Evolutionary conservation across 64 coral and sea anemone species (phyloP), one percentile per base, ranked within the genome.

Genomic region (Montipora foliosa): DNA sequence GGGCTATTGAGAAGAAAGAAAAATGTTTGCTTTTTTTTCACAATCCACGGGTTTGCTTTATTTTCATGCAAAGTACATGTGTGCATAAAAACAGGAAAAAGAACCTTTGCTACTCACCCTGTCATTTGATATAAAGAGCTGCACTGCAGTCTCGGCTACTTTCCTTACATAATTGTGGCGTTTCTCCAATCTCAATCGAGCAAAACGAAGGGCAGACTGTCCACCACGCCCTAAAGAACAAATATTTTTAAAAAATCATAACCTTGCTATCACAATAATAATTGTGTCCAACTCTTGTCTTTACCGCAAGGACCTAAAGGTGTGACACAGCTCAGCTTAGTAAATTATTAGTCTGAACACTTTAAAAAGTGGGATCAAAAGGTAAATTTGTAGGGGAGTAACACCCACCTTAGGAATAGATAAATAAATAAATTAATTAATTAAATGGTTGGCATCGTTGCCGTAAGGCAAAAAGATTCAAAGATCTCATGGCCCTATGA

Each of bases 151-250:
- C 64, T 99, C 97, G 8, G 97, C 97, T 47, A 99, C 97, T 89
- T 99, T 99, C 77, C 97, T 84, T 4, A 99, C 97, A 94, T 99
- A 99, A 20, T 99, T 99, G 87, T 99, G 97, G 52, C 97, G 92
- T 79, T 99, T 99, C 45, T 99, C 97, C 97, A 99, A 96, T 84
- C 97, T 76, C 51, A 99, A 72, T 84, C 97, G 94, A 83, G 97
- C 97, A 94, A 99, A 99, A 96, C 97, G 97, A 14, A 99, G 79
- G 47, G 97, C 97, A 62, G 97, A 99, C 89, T 99, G 97, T 71
- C 97, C 97, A 69, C 97, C 97, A 94, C 97, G 97, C 9, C 97
- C 97, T 98, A 5, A 8, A 89, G 16, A 58, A 49, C 8, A 82
- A 82, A 61, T 44, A 13, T 37, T 37, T 37, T 37, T 37, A 60